Evolutionary conservation across 2,113 vertebrate species (phyloP), one percentile per base, ranked within the genome.

Genomic region (Cyrtonyx montezumae): DNA sequence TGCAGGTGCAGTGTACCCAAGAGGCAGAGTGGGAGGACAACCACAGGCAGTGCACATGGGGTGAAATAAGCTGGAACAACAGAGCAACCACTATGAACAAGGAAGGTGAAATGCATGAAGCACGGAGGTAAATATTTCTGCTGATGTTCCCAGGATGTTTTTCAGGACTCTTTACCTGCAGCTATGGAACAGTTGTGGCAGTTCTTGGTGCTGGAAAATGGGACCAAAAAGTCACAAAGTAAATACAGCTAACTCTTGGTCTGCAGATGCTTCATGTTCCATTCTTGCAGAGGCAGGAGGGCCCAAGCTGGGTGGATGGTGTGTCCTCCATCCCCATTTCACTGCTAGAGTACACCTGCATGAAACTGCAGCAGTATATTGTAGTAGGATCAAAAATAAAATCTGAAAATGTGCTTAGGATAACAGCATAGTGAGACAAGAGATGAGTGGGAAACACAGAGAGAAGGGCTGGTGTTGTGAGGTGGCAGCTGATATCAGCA

Each of bases 381-480:
- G 34, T 45, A 37, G 28, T 21, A 5, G 13, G n/a, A 43, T 32
- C n/a, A 32, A 84, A 81, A 87, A 46, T 13, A 12, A 56, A 34
- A 48, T 22, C 14, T 82, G 48, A 30, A 88, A 40, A 14, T 25
- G 16, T 65, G 12, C 34, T 37, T 40, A 65, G 21, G 37, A 9
- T 34, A 73, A 43, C 1, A 51, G 30, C 1, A 2, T 2, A 6
- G 13, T 32, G 79, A 74, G 59, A 8, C 0, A 0, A 63, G 34
- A 32, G 36, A 30, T 2, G 1, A n/a, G 59, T n/a, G 77, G 40
- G 2, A 8, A 80, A 17, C 37, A 36, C 11, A 4, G 9, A 25
- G 4, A 83, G 30, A 69, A 53, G 11, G 9, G 51, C 21, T 6
- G 11, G 4, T n/a, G 16, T 13, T 75, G 34, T 63, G 43, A 74